phyloP scores from a whole-genome alignment of 2,888 invertebrate genomes.

The Lacanobia oleracea region DNA sequence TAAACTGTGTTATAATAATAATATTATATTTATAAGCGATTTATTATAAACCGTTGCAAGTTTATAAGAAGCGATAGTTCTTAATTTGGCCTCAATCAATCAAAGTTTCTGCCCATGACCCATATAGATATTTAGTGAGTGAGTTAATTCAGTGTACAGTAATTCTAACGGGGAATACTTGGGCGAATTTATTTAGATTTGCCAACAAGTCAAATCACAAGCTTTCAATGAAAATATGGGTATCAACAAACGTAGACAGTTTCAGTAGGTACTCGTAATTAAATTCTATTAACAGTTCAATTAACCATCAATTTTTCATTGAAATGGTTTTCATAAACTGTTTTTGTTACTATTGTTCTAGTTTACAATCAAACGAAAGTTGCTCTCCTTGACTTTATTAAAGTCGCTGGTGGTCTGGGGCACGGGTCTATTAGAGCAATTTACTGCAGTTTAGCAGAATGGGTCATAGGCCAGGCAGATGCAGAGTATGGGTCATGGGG shows the following conservation, averaged over 20 bases:
- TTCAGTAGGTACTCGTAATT: conserved; percentile 8
- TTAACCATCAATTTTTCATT: conserved; percentile 19
- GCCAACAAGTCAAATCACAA: conserved; percentile 14
- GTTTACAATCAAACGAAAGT: conserved; percentile 47
- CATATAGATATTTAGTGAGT: conserved; percentile 1
- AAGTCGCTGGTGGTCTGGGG: conserved; percentile 17
- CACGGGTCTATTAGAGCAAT: conserved; percentile 51
- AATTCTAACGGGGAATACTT: background rate
- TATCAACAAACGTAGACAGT: background rate
- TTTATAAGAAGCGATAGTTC: background rate
- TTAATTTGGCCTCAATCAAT: conserved; percentile 8
- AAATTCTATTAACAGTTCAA: conserved; percentile 8
- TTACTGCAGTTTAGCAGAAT: conserved; percentile 53
- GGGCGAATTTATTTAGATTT: background rate
- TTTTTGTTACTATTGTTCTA: conserved; percentile 39
- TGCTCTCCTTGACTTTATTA: conserved; percentile 49
- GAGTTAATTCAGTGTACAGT: background rate
- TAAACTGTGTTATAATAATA: conserved; percentile 8
- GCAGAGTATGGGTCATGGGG: conserved; percentile 22
- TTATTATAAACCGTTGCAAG: conserved; percentile 6
- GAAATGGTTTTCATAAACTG: conserved; percentile 12
- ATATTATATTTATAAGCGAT: background rate
- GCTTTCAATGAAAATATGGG: background rate
- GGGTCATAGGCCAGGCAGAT: conserved; percentile 59
- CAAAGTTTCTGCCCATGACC: background rate